Percentiles rank a stretch among this genome's conserved stretches.
phyloP scores from a whole-genome alignment of 37 sponge, comb jelly and placozoan species.

The Amphimedon queenslandica region DNA sequence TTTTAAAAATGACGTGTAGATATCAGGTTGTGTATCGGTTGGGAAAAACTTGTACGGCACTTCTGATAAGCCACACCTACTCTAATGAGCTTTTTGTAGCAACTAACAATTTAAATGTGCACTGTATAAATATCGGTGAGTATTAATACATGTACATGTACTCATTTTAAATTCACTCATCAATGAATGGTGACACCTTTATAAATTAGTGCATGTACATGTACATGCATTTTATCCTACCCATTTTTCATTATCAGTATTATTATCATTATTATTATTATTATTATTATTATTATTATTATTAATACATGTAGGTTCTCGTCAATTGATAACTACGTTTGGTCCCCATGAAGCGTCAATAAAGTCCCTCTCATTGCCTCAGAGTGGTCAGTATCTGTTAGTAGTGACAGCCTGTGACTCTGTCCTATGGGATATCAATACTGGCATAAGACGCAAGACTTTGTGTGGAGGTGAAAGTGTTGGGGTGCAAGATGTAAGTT shows the following conservation, averaged over 20 bases:
- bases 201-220: too few relatives aligned
- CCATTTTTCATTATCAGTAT: too few relatives aligned
- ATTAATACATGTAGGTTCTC: too few relatives aligned
- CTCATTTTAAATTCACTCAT: too few relatives aligned
- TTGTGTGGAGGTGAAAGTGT: constrained; percentile 90
- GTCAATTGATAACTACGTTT: constrained; percentile 54
- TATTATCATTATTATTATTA: too few relatives aligned
- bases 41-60: constrained; percentile 56
- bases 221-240: too few relatives aligned
- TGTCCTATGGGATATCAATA: constrained; percentile 88
- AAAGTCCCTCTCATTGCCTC: constrained; percentile 68
- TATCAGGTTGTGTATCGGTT: constrained; percentile 41
- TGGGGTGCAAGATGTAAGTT: constrained; percentile 85
- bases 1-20: constrained; percentile 19
- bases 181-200: too few relatives aligned
- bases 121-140: constrained; percentile 67
- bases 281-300: too few relatives aligned
- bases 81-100: constrained; percentile 58
- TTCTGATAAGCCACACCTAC: constrained; percentile 28
- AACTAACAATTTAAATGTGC: constrained; percentile 54
- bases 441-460: constrained; percentile 50
- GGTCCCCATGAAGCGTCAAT: constrained; percentile 68
- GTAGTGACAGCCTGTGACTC: constrained; percentile 68
- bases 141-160: too few relatives aligned
- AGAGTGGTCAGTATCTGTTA: constrained; percentile 72